Conservation (phyloP, 37 sponge, comb jelly and placozoan species). For the Ephydatia muelleri region DNA sequence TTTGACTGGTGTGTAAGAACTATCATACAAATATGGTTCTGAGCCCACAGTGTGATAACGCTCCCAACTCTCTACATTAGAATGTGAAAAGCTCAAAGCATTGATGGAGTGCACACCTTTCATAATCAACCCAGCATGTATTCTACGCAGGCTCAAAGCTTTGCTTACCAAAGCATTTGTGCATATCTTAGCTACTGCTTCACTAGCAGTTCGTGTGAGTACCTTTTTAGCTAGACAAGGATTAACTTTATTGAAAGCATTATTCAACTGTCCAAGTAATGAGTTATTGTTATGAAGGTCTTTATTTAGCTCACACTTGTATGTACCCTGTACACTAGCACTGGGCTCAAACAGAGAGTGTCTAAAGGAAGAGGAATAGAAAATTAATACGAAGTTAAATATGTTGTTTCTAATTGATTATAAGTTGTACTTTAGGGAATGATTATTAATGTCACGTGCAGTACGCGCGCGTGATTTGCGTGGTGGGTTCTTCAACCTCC, state of each 20-base stretch:
- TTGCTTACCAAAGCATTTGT: not conserved
- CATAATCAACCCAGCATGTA: not conserved
- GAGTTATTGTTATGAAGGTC: not conserved
- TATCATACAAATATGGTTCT: slow-evolving; percentile 29
- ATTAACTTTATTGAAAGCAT: too few species aligned
- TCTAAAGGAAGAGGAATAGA: too few species aligned
- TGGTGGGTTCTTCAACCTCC: too few species aligned
- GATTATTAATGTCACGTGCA: too few species aligned
- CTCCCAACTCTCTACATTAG: not conserved
- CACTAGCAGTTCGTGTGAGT: too few species aligned
- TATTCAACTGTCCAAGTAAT: not conserved
- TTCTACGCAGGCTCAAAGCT: not conserved
- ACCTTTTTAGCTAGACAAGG: too few species aligned
- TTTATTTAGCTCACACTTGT: not conserved
- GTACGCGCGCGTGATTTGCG: too few species aligned
- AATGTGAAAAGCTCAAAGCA: not conserved
- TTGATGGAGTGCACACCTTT: not conserved
- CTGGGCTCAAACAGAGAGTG: too few species aligned
- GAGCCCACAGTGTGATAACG: not conserved
- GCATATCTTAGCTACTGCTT: not conserved
- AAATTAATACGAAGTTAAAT: too few species aligned
- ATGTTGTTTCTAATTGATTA: too few species aligned
- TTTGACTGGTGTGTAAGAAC: not conserved
- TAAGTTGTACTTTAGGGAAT: too few species aligned
- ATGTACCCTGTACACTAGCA: not conserved